These are phyloP conservation scores for Hypselothyrea guttata DNA, from an alignment of 2,888 invertebrate genomes.

Conservation along the genomic window DNA sequence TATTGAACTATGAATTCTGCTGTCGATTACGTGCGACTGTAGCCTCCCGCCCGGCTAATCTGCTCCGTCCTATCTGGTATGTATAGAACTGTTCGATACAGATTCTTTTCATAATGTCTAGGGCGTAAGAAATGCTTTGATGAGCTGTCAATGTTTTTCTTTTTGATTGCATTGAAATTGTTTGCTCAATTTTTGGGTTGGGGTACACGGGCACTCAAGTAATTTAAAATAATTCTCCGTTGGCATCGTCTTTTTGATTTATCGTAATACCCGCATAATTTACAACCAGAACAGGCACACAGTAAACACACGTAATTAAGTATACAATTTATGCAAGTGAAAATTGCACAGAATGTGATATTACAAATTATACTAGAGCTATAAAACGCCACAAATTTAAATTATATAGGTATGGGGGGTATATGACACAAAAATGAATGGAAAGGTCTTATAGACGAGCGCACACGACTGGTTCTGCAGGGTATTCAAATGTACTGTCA, in stretches of 20 bases:
- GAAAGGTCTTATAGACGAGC: too few species aligned
- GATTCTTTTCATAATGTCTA: too few species aligned
- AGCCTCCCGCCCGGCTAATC: too few species aligned
- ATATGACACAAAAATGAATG: too few species aligned
- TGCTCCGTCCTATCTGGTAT: too few species aligned
- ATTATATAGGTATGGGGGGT: too few species aligned
- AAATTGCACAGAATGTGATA: slow-evolving; percentile 3
- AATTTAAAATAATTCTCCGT: neutral
- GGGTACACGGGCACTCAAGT: too few species aligned
- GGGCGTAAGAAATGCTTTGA: neutral
- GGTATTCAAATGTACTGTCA: too few species aligned
- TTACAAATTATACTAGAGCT: too few species aligned
- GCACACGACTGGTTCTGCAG: too few species aligned
- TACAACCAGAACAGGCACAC: slow-evolving; percentile 12
- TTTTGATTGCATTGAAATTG: neutral
- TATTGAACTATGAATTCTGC: too few species aligned
- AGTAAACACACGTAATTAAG: slow-evolving; percentile 30
- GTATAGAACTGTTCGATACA: neutral
- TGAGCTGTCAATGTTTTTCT: slow-evolving; percentile 7
- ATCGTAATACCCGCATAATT: slow-evolving; percentile 10
- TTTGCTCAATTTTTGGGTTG: neutral
- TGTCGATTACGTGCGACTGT: too few species aligned
- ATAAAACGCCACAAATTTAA: neutral
- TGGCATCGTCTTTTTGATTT: slow-evolving; percentile 1
- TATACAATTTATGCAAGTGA: slow-evolving; percentile 27